phyloP scores from a whole-genome alignment of 2,797 vertebrate species.

The Cynodonichthys magdalenae region DNA sequence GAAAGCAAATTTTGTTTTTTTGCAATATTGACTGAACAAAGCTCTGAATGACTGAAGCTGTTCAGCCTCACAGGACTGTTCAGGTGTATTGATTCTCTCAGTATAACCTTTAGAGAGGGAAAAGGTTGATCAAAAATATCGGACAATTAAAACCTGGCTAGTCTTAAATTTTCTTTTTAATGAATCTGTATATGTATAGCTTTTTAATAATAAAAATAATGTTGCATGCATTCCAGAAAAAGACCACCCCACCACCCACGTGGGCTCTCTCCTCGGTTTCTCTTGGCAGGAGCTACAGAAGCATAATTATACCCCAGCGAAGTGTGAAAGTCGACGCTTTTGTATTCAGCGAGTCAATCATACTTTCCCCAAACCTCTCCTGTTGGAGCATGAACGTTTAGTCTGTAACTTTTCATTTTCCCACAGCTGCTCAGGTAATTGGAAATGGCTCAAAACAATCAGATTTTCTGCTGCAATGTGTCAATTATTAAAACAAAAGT shows the following conservation, averaged over 20 bases:
- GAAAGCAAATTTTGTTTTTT: too few species aligned
- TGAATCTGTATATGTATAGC: not conserved
- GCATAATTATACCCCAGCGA: conserved; percentile 63
- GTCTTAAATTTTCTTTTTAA: not conserved
- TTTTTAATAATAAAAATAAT: conserved; percentile 19
- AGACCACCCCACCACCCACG: conserved; percentile 35
- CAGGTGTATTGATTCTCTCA: conserved; percentile 20
- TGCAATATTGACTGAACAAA: conserved; percentile 12
- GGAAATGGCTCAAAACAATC: conserved; percentile 37
- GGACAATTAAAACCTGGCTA: conserved; percentile 17
- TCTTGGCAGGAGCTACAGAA: conserved; percentile 51
- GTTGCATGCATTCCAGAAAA: conserved; percentile 40
- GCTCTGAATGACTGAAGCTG: conserved; percentile 13
- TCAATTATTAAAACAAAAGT: conserved; percentile 3
- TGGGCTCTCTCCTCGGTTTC: conserved; percentile 44
- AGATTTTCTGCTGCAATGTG: conserved; percentile 3
- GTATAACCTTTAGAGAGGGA: conserved; percentile 23
- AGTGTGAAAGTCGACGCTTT: conserved; percentile 62
- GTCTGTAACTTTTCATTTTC: conserved; percentile 47
- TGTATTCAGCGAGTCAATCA: conserved; percentile 66
- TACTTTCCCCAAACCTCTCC: conserved; percentile 59
- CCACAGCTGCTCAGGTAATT: conserved; percentile 42
- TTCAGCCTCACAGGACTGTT: conserved; percentile 10
- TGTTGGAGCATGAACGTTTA: conserved; percentile 32
- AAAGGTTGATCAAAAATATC: conserved; percentile 8